phyloP scores from a whole-genome alignment of 2,888 invertebrate genomes.

The Dasypogon diadema region DNA sequence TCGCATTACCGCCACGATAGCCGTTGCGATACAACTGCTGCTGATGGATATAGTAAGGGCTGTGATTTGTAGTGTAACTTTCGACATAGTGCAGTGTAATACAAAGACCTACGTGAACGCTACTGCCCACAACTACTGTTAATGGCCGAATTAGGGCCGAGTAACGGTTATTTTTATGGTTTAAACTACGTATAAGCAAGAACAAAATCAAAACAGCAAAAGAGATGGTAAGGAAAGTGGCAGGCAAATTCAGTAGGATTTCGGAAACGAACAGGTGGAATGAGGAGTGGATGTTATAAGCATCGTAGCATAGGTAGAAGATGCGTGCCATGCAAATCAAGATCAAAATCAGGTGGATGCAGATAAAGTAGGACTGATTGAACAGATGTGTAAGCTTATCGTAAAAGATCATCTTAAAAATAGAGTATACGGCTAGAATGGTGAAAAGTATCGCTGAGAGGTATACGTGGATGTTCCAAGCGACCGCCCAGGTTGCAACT shows the following conservation, averaged over 20 bases:
- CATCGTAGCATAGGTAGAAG: constrained; percentile 90
- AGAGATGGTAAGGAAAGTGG: constrained; percentile 89
- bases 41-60: constrained; percentile 61
- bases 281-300: constrained; percentile 87
- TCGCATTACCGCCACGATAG: neutral
- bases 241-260: constrained; percentile 85
- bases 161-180: constrained; percentile 79
- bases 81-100: constrained; percentile 85
- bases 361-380: constrained; percentile 88
- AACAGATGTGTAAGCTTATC: constrained; percentile 88
- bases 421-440: constrained; percentile 84
- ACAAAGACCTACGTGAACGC: constrained; percentile 83
- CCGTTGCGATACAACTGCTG: constrained; percentile 55
- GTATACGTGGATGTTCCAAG: constrained; percentile 94
- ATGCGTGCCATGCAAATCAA: constrained; percentile 85
- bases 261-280: constrained; percentile 84
- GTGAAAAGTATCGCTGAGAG: constrained; percentile 87
- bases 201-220: constrained; percentile 90
- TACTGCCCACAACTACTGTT: constrained; percentile 82
- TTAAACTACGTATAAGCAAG: constrained; percentile 82
- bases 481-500: constrained; percentile 78
- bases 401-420: constrained; percentile 87
- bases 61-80: constrained; percentile 68
- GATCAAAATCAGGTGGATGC: constrained; percentile 85
- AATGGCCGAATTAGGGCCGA: constrained; percentile 81